Base-by-base conservation (phyloP, 2,888 invertebrate genomes). In the Anoplius nigerrimus region DNA sequence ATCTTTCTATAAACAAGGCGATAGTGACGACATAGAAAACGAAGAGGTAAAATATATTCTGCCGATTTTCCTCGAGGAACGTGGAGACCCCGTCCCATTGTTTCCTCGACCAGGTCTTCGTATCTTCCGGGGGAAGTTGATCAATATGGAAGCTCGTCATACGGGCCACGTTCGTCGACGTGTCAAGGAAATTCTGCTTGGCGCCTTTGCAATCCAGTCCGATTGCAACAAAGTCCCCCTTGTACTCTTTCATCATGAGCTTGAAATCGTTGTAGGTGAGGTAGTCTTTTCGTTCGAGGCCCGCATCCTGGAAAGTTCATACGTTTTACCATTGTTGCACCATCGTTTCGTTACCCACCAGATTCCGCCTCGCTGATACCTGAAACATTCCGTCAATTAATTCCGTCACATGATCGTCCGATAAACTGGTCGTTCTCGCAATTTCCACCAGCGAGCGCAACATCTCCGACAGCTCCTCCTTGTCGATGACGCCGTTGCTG, bases 91-190 rank as follows among this genome's bases (percentile, higher is more conserved):
- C 93, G 86, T 97, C 95, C 95, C 95, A 96, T 88, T 96, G 95
- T 68, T 94, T 91, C 24, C 93, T 90, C 1, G 94, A 71, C 92
- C 94, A 96, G 81, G 82, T 82, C 64, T 87, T 88, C 4, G 85
- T 58, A 85, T 93, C 92, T 69, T 94, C 93, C 0, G 95, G 94
- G 82, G 87, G 86, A 53, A 87, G 72, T 21, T 87, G 87, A 56
- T 97, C 97, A 46, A 97, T 94, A 82, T 96, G 95, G 86, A 97
- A 97, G 84, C 96, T 97, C 8, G 97, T 97, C 97, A 97, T 97
- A 81, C 97, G 93, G 0, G 97, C 97, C 0, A 97, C 96, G 84
- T 98, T 98, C 0, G 97, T 97, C 0, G 97, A 97, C 0, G 97
- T 97, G 83, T 97, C 97, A 78, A 97, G 90, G 88, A 97, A 98